phyloP scores from a whole-genome alignment of 1,140 invertebrate genomes.

The Aphelinus atriplicis region DNA sequence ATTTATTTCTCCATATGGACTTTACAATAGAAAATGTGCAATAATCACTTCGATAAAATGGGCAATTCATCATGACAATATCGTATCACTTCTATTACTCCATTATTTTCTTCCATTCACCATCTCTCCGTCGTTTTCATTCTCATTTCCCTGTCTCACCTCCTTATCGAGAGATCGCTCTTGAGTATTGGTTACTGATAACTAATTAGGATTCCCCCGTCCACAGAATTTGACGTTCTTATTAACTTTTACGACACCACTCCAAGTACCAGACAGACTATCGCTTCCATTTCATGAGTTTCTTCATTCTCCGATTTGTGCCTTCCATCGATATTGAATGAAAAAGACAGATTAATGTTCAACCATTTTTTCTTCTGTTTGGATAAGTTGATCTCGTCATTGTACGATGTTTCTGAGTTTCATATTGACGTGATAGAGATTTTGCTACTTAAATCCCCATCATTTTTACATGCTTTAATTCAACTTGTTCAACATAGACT shows the following conservation, averaged over 20 bases:
- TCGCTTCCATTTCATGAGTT: not conserved
- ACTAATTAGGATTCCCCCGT: conserved; percentile 39
- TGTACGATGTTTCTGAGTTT: too few species aligned
- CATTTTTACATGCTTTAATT: too few species aligned
- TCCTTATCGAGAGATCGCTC: conserved; percentile 26
- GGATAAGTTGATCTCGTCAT: not conserved
- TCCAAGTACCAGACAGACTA: not conserved
- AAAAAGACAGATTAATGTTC: not conserved
- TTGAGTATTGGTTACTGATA: conserved; percentile 38
- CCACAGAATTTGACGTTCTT: conserved; percentile 43
- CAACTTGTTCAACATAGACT: too few species aligned
- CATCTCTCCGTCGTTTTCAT: conserved; percentile 2
- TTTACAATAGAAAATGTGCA: too few species aligned
- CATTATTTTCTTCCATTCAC: conserved; percentile 13
- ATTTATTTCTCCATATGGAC: too few species aligned
- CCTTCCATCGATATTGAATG: conserved; percentile 6
- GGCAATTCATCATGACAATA: too few species aligned
- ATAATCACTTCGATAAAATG: too few species aligned
- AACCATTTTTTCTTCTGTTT: not conserved
- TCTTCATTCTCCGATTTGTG: not conserved
- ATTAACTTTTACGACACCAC: conserved; percentile 37
- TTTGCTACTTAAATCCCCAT: too few species aligned
- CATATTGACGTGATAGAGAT: too few species aligned
- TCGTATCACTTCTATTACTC: not conserved
- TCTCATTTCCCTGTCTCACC: not conserved